Percentiles rank a stretch among this genome's conserved stretches.
These are phyloP conservation scores for Laticauda colubrina DNA, from an alignment of 2,113 vertebrate species.

Conservation along the genomic window DNA sequence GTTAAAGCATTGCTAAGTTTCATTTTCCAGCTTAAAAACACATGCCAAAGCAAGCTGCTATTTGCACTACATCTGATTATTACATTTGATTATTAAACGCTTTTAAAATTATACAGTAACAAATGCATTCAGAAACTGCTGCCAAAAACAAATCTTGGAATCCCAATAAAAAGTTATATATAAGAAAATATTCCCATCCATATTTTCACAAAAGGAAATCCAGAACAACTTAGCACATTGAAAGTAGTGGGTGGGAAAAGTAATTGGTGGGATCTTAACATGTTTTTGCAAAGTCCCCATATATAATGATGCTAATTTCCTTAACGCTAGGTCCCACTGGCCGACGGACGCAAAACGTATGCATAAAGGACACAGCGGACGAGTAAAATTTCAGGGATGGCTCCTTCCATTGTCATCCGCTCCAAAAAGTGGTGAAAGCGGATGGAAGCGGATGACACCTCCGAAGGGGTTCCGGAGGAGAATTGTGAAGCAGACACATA, in stretches of 20 bases:
- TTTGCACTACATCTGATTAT: background rate
- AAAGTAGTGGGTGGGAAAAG: background rate
- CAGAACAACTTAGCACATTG: background rate
- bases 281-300: background rate
- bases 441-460: too few species aligned
- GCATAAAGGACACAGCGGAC: too few species aligned
- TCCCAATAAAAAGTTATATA: background rate
- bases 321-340: too few species aligned
- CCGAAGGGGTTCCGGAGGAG: too few species aligned
- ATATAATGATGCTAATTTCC: background rate
- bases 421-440: too few species aligned
- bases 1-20: background rate
- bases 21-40: conserved; percentile 3
- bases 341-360: too few species aligned
- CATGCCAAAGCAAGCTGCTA: background rate
- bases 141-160: background rate
- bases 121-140: background rate
- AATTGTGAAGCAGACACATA: too few species aligned
- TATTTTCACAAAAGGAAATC: background rate
- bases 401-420: too few species aligned
- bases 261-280: background rate
- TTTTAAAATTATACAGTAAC: background rate
- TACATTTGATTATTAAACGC: background rate
- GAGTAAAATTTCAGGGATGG: too few species aligned
- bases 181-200: background rate